Conservation (phyloP, 2,797 vertebrate species). For the Heliangelus exortis region DNA sequence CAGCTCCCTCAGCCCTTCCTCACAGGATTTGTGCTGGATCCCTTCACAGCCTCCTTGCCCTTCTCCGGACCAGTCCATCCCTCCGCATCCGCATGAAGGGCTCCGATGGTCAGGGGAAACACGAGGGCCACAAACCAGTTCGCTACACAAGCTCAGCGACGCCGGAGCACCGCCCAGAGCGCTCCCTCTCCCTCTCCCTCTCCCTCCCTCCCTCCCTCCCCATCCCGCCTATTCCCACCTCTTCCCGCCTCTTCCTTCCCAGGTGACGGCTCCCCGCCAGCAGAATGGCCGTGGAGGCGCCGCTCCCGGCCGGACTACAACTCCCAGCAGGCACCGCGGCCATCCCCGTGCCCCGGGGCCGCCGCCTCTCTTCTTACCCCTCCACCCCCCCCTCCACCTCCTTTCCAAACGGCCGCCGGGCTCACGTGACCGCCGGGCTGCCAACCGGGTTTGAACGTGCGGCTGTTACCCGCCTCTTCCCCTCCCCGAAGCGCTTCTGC, state of each 20-base stretch:
- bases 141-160: too few species aligned
- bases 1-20: too few species aligned
- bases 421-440: slow-evolving; percentile 46
- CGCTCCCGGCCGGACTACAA: slow-evolving; percentile 37
- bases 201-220: too few species aligned
- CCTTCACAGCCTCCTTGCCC: too few species aligned
- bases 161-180: too few species aligned
- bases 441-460: slow-evolving; percentile 82
- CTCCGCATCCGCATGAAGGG: not conserved
- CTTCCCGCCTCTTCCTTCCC: not conserved
- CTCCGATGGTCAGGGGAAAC: too few species aligned
- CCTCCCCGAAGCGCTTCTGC: slow-evolving; percentile 74
- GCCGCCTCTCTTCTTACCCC: not conserved
- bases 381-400: not conserved
- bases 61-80: too few species aligned
- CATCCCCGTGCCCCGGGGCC: slow-evolving; percentile 16
- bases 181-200: too few species aligned
- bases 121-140: too few species aligned
- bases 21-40: too few species aligned
- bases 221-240: too few species aligned
- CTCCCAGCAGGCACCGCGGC: slow-evolving; percentile 62
- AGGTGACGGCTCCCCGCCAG: not conserved
- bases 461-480: slow-evolving; percentile 74
- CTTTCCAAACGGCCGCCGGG: slow-evolving; percentile 60
- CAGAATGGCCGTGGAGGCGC: not conserved